Base-by-base conservation (phyloP, 2,888 invertebrate species). In the Apodemia duryi region DNA sequence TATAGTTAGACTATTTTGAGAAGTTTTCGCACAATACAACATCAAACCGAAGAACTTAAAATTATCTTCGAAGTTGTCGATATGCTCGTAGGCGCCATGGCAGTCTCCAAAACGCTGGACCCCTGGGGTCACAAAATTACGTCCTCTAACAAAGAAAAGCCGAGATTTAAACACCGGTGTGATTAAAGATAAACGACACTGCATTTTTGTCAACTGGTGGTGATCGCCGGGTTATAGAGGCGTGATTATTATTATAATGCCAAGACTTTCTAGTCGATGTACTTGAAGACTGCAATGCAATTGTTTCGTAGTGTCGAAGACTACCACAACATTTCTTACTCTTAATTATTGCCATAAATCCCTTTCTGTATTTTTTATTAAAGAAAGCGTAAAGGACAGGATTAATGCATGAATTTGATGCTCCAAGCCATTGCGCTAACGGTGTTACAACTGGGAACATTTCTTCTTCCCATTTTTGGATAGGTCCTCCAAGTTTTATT, bases 381-480 rank as follows among this genome's bases (percentile, higher is more conserved):
- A 98, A 98, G 89, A 98, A 98, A 2, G 98, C 97, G 84, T 98
- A 98, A 66, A 98, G 93, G 70, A 98, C 95, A 0, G 98, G 98
- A 86, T 98, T 98, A 79, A 98, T 98, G 93, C 98, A 98, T 29
- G 97, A 97, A 85, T 98, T 98, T 28, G 98, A 97, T 0, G 97
- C 95, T 2, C 98, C 98, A 62, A 98, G 91, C 97, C 97, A 97
- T 82, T 97, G 98, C 6, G 97, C 98, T 63, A 98, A 93, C 4
- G 98, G 98, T 28, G 97, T 96, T 2, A 96, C 95, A 29, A 96
- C 94, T 61, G 95, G 95, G 51, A 97, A 92, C 68, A 96, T 92
- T 72, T 96, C 96, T 76, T 96, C 96, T 77, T 96, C 97, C 94
- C 95, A 96, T 63, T 94, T 93, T 70, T 95, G 93, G 52, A 96